Evolutionary conservation across 30 jellyfish, hydroid and myxozoan species (phyloP).

Genomic region (Aurelia coerulea): DNA sequence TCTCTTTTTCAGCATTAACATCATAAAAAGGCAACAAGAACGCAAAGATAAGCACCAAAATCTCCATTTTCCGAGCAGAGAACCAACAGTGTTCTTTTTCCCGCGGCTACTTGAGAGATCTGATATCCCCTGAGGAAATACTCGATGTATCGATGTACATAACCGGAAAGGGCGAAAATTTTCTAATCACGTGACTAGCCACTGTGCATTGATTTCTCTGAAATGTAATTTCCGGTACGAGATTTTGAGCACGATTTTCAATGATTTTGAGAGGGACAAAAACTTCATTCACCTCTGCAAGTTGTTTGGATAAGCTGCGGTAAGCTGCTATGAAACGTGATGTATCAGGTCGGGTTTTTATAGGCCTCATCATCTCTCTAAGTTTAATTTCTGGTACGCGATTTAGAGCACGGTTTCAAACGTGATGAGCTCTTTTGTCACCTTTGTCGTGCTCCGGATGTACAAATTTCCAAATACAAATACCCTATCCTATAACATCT

Average conservation of each 20-base stretch:
- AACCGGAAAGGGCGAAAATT: slow-evolving; percentile 38
- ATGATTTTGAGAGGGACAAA: background rate
- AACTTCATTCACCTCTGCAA: no score
- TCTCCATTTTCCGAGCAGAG: slow-evolving; percentile 4
- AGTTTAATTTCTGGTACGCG: no score
- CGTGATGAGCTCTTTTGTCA: no score
- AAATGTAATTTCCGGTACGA: slow-evolving; percentile 40
- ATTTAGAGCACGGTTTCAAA: no score
- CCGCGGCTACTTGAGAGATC: slow-evolving; percentile 9
- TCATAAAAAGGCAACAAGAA: slow-evolving; percentile 3
- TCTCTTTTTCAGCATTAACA: slow-evolving; percentile 28
- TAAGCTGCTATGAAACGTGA: no score
- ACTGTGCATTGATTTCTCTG: slow-evolving; percentile 13
- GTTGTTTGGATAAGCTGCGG: no score
- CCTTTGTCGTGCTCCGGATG: no score
- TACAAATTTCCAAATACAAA: no score
- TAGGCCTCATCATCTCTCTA: no score
- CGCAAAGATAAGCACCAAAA: background rate
- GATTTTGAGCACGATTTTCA: slow-evolving; percentile 22
- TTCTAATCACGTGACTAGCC: slow-evolving; percentile 16
- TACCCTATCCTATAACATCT: no score
- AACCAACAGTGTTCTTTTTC: slow-evolving; percentile 10
- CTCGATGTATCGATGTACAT: slow-evolving; percentile 42
- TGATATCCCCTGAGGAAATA: slow-evolving; percentile 51
- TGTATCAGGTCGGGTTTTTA: no score